Base-by-base conservation (phyloP, 2,113 vertebrate genomes). In the Malurus elegans region DNA sequence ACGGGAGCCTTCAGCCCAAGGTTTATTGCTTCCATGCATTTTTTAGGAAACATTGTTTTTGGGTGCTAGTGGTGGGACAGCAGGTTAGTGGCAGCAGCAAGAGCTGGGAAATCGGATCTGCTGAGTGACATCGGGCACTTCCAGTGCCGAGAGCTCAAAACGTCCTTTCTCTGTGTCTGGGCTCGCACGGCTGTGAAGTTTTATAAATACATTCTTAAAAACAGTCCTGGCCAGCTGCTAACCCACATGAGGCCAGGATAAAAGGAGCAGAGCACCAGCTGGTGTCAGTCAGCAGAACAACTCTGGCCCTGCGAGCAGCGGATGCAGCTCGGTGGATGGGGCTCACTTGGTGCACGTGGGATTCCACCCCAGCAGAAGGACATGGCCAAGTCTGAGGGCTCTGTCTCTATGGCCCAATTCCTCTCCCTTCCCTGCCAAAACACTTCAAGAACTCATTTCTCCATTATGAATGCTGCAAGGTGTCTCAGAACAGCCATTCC, bases 121-220 rank as follows among this genome's bases (percentile, higher is more conserved):
- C 61, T 42, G 4, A 8, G 40, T 0, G 1, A 19, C 6, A 1
- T 56, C 48, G 66, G 51, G 73, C 36, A 2, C 40, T 29, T 48
- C 69, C 83, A 67, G 48, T 0, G 14, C 76, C 2, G 28, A 21
- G 75, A 45, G 86, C 89, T 92, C 69, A 54, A 38, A 92, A 58
- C 0, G 4, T 69, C 78, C 38, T 75, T 71, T 36, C 86, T 53
- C 60, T 57, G 11, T 21, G 85, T 76, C 95, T 90, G 84, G 84
- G 61, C 89, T 79, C 65, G 89, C 70, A 91, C 0, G 53, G 48
- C 89, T 84, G 31, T 8, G 5, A 62, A 75, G 78, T 50, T 93
- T 95, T 96, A 96, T 95, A 95, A 97, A 95, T 96, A 96, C 42
- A 26, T 12, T 50, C 90, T 95, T 75, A 87, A 85, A 97, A 96